phyloP scores from a whole-genome alignment of 2,888 invertebrate genomes.

The Caenorhabditis zanzibari region DNA sequence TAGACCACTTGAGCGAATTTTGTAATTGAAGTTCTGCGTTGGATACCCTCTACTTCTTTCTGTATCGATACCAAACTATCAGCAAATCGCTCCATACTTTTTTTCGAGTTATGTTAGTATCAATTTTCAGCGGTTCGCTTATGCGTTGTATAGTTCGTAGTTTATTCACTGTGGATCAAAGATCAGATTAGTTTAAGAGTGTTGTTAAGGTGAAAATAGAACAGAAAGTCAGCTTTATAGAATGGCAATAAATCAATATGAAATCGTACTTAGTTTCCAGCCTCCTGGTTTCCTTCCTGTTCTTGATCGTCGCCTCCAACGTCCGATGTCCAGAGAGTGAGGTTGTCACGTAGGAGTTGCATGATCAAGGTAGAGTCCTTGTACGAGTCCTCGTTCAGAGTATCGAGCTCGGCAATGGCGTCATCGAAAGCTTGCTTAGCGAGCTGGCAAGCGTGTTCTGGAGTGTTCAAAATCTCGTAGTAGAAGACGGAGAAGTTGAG shows the following conservation, averaged over 20 bases:
- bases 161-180: too few relatives aligned
- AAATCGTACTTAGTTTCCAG: constrained; percentile 53
- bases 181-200: not conserved
- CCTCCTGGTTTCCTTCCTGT: constrained; percentile 48
- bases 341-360: constrained; percentile 90
- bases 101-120: too few relatives aligned
- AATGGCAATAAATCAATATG: constrained; percentile 52
- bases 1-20: too few relatives aligned
- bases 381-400: constrained; percentile 99
- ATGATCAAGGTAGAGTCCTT: constrained; percentile 99
- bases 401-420: constrained; percentile 99
- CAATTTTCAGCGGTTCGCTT: too few relatives aligned
- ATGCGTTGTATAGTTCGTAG: too few relatives aligned
- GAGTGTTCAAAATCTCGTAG: constrained; percentile 99
- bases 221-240: constrained; percentile 49
- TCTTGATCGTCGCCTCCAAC: constrained; percentile 49
- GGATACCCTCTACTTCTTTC: too few relatives aligned
- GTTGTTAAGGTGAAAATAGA: constrained; percentile 4
- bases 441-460: constrained; percentile 98
- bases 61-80: too few relatives aligned
- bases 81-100: too few relatives aligned
- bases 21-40: too few relatives aligned
- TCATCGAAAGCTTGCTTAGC: constrained; percentile 99
- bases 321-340: constrained; percentile 73
- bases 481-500: constrained; percentile 99